Evolutionary conservation across 2,113 vertebrate species (phyloP), one percentile per base, ranked within the genome.

Genomic region (Serilophus lunatus): DNA sequence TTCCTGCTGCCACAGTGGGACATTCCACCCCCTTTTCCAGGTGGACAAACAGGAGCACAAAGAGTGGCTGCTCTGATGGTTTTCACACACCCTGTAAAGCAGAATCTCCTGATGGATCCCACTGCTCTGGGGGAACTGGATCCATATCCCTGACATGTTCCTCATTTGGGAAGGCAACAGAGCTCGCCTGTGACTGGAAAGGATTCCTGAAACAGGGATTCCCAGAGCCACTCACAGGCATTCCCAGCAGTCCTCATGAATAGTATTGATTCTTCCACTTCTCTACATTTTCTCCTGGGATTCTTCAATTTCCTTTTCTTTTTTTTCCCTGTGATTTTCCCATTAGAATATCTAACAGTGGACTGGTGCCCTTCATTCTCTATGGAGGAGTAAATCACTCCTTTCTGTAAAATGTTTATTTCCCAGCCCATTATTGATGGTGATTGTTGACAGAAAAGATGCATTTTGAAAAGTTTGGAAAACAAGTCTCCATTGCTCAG

Each of bases 51-150:
- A 50, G 35, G n/a, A 68, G 24, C 4, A 6, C 31, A 26, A 44
- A 53, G 45, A 35, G 61, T 6, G 15, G 13, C 11, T 1, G 5
- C 50, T 8, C 35, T 28, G 44, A 82, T 24, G 44, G 12, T 70
- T 47, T 25, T 11, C 65, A 56, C 33, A 47, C 24, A 47, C 26
- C 6, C 38, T 6, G 4, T 4, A 36, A n/a, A 90, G 64, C 49
- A 51, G 64, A 89, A 90, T 10, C 25, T 64, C 65, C 36, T 17
- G 9, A 7, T 7, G 49, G 38, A 28, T 29, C 18, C 3, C 1
- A 28, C 0, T 1, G 4, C 13, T 7, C 47, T n/a, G 5, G 36
- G 57, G 40, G 36, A 90, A 25, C 17, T 1, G 2, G 18, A 12
- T 18, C 91, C 49, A 24, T 17, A 26, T 25, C 59, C 44, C 72